A percentile compares a stretch with the other conserved stretches of the same genome.
These are phyloP conservation scores for Channa maculata DNA, from an alignment of 2,113 vertebrate genomes.

Conservation along the genomic window DNA sequence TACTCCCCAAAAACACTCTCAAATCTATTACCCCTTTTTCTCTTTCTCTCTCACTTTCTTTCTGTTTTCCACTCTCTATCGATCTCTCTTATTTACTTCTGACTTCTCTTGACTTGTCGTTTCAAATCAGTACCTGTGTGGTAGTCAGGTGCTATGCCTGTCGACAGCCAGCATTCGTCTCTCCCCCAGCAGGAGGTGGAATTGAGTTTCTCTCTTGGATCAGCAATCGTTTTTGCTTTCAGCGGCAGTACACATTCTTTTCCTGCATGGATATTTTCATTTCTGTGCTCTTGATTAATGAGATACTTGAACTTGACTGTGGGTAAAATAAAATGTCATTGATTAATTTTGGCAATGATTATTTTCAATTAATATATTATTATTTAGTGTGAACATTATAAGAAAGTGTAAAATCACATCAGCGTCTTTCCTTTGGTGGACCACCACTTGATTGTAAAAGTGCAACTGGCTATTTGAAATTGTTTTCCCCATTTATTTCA, in stretches of 20 bases:
- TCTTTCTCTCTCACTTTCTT: constrained; percentile 29
- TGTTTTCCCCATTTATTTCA: no score
- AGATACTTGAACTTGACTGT: constrained; percentile 1
- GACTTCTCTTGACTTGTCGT: constrained; percentile 75
- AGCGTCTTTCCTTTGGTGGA: no score
- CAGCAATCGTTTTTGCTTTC: constrained; percentile 43
- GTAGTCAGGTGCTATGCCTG: constrained; percentile 70
- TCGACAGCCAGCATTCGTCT: constrained; percentile 63
- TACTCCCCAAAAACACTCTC: constrained; percentile 73
- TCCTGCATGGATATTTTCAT: constrained; percentile 23
- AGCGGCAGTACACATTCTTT: constrained; percentile 44
- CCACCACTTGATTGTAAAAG: no score
- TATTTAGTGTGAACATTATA: not conserved
- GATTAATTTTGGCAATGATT: not conserved
- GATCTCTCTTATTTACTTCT: constrained; percentile 74
- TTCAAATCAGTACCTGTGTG: constrained; percentile 71
- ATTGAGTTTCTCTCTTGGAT: constrained; percentile 67
- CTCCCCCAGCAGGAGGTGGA: constrained; percentile 68
- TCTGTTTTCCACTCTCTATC: constrained; percentile 65
- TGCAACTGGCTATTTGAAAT: no score
- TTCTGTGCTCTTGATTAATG: constrained; percentile 33
- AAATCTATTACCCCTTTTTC: constrained; percentile 70
- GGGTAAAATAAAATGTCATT: not conserved
- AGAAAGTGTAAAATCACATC: not conserved
- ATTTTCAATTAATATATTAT: constrained; percentile 6